Evolutionary conservation across 2,113 vertebrate species (phyloP).

Genomic region (Rhinogobius similis): DNA sequence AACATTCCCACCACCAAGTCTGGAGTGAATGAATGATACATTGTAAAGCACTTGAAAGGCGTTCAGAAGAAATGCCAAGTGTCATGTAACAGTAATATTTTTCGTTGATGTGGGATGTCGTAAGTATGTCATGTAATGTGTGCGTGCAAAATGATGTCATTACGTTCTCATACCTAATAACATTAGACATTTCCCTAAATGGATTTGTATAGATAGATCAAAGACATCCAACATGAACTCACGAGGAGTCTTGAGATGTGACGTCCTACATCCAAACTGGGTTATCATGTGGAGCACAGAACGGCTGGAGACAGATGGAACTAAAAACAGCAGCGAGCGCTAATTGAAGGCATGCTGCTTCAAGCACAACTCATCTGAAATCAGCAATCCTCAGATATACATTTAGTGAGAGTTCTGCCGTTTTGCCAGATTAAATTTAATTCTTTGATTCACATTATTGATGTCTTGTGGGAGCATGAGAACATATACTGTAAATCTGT

Average conservation of each 20-base stretch:
- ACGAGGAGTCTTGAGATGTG: background rate
- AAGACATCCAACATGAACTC: background rate
- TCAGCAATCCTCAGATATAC: constrained; percentile 7
- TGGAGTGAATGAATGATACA: too few relatives aligned
- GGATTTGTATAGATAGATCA: background rate
- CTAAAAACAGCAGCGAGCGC: constrained; percentile 17
- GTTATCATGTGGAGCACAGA: constrained; percentile 3
- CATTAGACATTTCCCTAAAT: background rate
- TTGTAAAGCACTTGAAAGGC: too few relatives aligned
- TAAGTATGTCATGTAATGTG: background rate
- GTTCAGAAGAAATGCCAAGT: too few relatives aligned
- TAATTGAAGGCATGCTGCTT: constrained; percentile 28
- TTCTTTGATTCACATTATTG: constrained; percentile 19
- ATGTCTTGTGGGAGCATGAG: constrained; percentile 1
- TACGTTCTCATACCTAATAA: background rate
- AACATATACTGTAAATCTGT: constrained; percentile 4
- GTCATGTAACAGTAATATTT: background rate
- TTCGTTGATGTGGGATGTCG: background rate
- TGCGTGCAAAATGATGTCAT: background rate
- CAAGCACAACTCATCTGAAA: constrained; percentile 17
- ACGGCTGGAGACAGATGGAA: constrained; percentile 10
- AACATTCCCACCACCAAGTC: too few relatives aligned
- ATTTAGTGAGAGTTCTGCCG: constrained; percentile 11
- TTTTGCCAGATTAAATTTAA: constrained; percentile 23
- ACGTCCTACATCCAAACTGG: constrained; percentile 12